Base-by-base conservation (phyloP, 2,797 vertebrate species). In the Sebastes vulpes region DNA sequence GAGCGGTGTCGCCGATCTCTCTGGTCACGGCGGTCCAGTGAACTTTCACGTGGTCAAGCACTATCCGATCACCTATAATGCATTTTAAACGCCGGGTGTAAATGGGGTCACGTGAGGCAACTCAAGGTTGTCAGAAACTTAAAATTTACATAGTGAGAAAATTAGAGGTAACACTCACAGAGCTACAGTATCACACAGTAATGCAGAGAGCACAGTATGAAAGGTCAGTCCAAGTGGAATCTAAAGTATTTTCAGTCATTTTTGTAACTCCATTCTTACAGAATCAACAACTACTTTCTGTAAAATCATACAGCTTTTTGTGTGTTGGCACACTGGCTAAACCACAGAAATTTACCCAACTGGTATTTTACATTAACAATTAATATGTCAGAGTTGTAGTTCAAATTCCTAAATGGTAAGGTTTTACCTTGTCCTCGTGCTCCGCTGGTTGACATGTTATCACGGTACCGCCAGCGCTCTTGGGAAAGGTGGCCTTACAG, bases 401-500 rank as follows among this genome's bases (percentile, higher is more conserved):
- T 58, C 4, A 42, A 42, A 64, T 26, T 46, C 25, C 4, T 31
- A 6, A 63, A 58, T 35, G 38, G 56, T 11, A 20, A 57, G 3
- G 12, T 29, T 78, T 79, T 97, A 99, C 98, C 98, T 99, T 98
- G 83, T 99, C 97, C 85, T 98, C 97, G 0, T 96, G 96, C 83
- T 99, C 98, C 4, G 95, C 95, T 42, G 98, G 97, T 72, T 99
- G 98, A 87, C 95, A 96, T 68, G 96, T 97, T 77, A 98, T 95
- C 60, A 98, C 97, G 1, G 95, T 94, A 72, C 96, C 97, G 83
- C 92, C 96, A 26, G 97, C 92, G 75, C 95, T 96, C 66, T 94
- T 97, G 79, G 96, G 94, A 92, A 99, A 99, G 0, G 97, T 97
- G 84, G 96, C 95, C 89, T 98, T 98, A 90, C 98, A 99, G 89